These are phyloP conservation scores for Terrapene triunguis DNA, from an alignment of 2,113 vertebrate genomes.

Conservation along the genomic window DNA sequence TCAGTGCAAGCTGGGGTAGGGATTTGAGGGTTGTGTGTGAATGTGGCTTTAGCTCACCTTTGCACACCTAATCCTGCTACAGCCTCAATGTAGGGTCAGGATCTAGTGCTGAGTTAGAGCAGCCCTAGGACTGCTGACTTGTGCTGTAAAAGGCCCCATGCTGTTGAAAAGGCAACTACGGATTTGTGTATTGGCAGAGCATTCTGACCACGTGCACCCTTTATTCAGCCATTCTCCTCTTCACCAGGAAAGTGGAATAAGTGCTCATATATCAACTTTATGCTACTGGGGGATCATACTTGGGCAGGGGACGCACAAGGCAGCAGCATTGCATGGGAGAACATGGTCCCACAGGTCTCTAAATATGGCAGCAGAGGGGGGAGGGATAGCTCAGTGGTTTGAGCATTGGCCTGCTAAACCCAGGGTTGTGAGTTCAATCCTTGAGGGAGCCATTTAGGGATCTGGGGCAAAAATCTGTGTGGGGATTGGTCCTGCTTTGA, in stretches of 20 bases:
- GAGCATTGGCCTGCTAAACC: too few relatives aligned
- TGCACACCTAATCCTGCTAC: not conserved
- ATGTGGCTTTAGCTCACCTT: not conserved
- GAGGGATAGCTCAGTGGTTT: too few relatives aligned
- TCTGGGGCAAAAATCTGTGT: too few relatives aligned
- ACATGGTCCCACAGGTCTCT: not conserved
- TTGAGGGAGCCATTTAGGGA: too few relatives aligned
- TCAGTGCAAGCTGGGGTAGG: not conserved
- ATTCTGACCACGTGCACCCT: not conserved
- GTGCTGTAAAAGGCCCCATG: fast-evolving
- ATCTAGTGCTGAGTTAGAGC: not conserved
- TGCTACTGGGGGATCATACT: not conserved
- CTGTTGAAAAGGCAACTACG: not conserved
- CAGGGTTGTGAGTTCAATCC: too few relatives aligned
- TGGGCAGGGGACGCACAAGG: not conserved
- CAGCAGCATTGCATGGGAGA: not conserved
- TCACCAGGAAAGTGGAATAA: not conserved
- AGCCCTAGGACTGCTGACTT: not conserved
- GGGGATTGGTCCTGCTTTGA: too few relatives aligned
- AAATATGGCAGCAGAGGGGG: fast-evolving
- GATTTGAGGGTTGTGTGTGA: not conserved
- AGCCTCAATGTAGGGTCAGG: not conserved
- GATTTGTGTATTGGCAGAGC: not conserved
- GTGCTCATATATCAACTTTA: not conserved
- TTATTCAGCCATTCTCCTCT: not conserved